A percentile compares a stretch with the other conserved stretches of the same genome.
Evolutionary conservation across 2,888 invertebrate genomes (phyloP).

Genomic region (Fabriciana adippe): DNA sequence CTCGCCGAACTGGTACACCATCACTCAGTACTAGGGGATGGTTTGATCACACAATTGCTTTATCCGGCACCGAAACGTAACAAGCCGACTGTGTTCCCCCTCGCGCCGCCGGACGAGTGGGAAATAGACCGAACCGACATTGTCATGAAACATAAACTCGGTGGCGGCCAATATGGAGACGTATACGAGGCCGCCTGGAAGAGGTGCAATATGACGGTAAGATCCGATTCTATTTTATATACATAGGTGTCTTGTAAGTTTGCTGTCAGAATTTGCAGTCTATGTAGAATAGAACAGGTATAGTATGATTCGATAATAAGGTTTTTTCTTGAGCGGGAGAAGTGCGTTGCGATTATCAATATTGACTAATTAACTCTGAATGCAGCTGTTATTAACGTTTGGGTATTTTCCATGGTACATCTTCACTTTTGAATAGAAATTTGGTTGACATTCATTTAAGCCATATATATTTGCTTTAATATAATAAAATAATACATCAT

Average conservation of each 20-base stretch:
- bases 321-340: background rate
- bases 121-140: constrained; percentile 99
- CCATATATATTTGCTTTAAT: too few relatives aligned
- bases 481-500: too few relatives aligned
- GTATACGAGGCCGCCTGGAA: constrained; percentile 99
- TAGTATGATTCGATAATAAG: too few relatives aligned
- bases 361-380: background rate
- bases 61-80: constrained; percentile 99
- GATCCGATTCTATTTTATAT: constrained; percentile 29
- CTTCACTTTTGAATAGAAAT: too few relatives aligned
- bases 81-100: constrained; percentile 96
- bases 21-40: constrained; percentile 97
- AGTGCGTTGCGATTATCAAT: background rate
- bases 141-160: constrained; percentile 98
- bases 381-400: background rate
- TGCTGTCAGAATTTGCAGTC: too few relatives aligned
- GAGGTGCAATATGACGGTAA: constrained; percentile 93
- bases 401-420: too few relatives aligned
- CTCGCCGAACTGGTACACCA: constrained; percentile 99
- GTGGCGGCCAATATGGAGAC: constrained; percentile 97
- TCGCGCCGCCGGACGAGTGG: constrained; percentile 97
- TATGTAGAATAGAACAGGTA: too few relatives aligned
- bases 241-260: background rate
- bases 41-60: constrained; percentile 96
- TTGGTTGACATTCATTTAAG: too few relatives aligned